Evolutionary conservation across 2,888 invertebrate species (phyloP).

Genomic region (Scaptomyza tumidula): DNA sequence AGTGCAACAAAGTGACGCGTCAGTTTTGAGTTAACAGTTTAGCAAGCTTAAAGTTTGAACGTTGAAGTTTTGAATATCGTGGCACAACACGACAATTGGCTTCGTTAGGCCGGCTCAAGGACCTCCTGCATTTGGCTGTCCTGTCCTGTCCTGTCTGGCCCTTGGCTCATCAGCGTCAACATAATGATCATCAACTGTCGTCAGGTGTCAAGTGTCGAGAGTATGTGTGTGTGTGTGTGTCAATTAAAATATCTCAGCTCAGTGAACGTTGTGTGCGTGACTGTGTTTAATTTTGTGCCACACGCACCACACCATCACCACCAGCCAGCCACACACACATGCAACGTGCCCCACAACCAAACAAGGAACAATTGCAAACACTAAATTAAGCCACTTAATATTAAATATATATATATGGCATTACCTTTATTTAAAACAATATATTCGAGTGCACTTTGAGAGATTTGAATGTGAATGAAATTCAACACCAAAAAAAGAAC

Average conservation of each 20-base stretch:
- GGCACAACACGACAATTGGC: conserved; percentile 10
- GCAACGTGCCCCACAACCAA: conserved; percentile 36
- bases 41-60: background rate
- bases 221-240: conserved; percentile 57
- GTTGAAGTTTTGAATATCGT: conserved; percentile 2
- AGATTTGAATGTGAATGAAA: conserved; percentile 7
- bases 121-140: conserved; percentile 15
- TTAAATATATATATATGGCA: background rate
- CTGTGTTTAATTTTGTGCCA: conserved; percentile 63
- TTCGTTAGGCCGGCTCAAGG: background rate
- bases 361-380: conserved; percentile 11
- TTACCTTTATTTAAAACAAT: background rate
- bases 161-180: conserved; percentile 24
- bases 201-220: conserved; percentile 66
- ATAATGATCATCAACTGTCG: conserved; percentile 39
- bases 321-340: conserved; percentile 20
- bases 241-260: conserved; percentile 73
- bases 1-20: conserved; percentile 58
- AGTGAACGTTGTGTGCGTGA: conserved; percentile 68
- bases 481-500: conserved; percentile 1
- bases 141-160: background rate
- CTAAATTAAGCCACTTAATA: background rate
- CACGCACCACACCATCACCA: conserved; percentile 39
- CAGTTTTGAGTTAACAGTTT: conserved; percentile 10
- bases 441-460: background rate